Base-by-base conservation (phyloP, 2,113 vertebrate genomes). In the Dicerorhinus sumatrensis region DNA sequence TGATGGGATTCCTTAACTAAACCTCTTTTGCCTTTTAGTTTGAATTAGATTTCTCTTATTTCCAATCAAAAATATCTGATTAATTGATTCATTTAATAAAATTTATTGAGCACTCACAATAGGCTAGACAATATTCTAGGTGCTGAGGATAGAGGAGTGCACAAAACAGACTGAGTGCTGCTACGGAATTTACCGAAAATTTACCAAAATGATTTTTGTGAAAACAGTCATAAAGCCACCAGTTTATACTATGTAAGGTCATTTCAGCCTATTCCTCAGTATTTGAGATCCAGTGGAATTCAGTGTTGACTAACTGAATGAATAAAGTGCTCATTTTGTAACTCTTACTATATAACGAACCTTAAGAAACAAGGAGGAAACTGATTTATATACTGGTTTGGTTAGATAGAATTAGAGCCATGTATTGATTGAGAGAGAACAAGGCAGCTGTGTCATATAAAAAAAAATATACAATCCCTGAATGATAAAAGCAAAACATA, bases 11-110 rank as follows among this genome's bases (percentile, higher is more conserved):
- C 7, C 72, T 81, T 81, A 10, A 8, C 25, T 10, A 56, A 56
- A 39, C 11, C 6, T 10, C 13, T 72, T 82, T 91, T 79, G 12
- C 16, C 48, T 91, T 81, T 88, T 46, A 93, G 23, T 76, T 91
- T 91, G 46, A 93, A 70, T 17, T 81, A n/a, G 5, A 25, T 89
- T 93, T 92, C n/a, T 86, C 67, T 84, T 63, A 81, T 97, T 89
- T 94, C 12, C 33, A 67, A 11, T 13, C 17, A 73, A 82, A 72
- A 89, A 29, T 97, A 46, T 29, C 31, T 42, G 29, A 85, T n/a
- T 11, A 23, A 80, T 76, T 83, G 23, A 42, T 69, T 79, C 8
- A 14, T 36, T 69, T 72, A 89, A 82, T 12, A 48, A 82, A 89
- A 69, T 39, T 67, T 89, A n/a, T 39, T 56, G 23, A 80, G 5